These are phyloP conservation scores for Anolis sagrei DNA, from an alignment of 2,113 vertebrate genomes.

Conservation along the genomic window DNA sequence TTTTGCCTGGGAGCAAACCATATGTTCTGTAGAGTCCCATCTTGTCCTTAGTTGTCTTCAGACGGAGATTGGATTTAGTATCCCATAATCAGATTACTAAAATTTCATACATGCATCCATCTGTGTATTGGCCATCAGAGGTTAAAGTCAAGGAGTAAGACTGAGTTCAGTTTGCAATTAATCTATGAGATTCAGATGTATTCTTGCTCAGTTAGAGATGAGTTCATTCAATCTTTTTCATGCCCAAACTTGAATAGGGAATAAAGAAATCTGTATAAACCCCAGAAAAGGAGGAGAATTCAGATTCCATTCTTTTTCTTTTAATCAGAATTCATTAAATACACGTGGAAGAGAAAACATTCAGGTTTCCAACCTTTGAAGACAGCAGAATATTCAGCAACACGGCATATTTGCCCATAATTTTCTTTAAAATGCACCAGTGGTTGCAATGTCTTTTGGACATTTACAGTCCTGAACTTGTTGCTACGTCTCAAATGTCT, in stretches of 20 bases:
- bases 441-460: not conserved
- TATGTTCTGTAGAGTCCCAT: too few relatives aligned
- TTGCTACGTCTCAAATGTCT: conserved; percentile 7
- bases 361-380: not conserved
- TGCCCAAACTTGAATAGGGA: too few relatives aligned
- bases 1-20: not conserved
- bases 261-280: too few relatives aligned
- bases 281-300: too few relatives aligned
- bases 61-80: not conserved
- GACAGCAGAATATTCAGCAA: not conserved
- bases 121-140: not conserved
- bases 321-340: too few relatives aligned
- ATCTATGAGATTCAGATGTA: not conserved
- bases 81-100: not conserved
- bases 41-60: too few relatives aligned
- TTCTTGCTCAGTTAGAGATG: too few relatives aligned
- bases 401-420: not conserved
- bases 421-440: not conserved
- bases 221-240: too few relatives aligned
- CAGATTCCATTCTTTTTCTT: too few relatives aligned
- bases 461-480: not conserved
- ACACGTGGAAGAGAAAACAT: too few relatives aligned
- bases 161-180: too few relatives aligned
- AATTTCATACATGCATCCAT: not conserved
- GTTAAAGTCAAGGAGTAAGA: too few relatives aligned